Percentiles rank a stretch among this genome's conserved stretches.
phyloP scores from a whole-genome alignment of 2,113 vertebrate species.

The Recurvirostra avosetta region DNA sequence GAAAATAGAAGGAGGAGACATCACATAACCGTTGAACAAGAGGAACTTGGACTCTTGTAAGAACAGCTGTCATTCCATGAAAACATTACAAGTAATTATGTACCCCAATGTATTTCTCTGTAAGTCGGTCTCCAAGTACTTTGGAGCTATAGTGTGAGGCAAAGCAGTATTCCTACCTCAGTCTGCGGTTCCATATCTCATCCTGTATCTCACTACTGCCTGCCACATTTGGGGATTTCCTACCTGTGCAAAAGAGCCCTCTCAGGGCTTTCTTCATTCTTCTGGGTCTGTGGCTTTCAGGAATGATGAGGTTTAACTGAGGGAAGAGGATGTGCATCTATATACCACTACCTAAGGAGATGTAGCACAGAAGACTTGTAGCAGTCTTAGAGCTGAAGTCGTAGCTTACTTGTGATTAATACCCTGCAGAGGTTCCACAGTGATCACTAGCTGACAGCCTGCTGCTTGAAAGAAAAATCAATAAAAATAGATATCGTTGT shows the following conservation, averaged over 20 bases:
- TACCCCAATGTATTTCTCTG: not conserved
- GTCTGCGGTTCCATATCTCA: not conserved
- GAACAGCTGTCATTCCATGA: not conserved
- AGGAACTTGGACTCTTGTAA: not conserved
- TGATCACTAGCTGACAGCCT: not conserved
- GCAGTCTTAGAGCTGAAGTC: not conserved
- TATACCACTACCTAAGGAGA: not conserved
- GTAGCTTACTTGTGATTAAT: not conserved
- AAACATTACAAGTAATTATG: not conserved
- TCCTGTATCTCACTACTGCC: not conserved
- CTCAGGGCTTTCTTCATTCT: not conserved
- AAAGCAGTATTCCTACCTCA: not conserved
- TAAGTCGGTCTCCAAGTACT: not conserved
- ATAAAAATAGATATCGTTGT: not conserved
- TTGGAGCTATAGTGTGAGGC: not conserved
- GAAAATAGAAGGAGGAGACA: not conserved
- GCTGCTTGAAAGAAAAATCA: not conserved
- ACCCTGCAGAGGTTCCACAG: not conserved
- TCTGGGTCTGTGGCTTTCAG: not conserved
- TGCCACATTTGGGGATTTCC: not conserved
- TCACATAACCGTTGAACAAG: not conserved
- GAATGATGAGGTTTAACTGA: not conserved
- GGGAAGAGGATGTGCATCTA: not conserved
- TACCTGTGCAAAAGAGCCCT: not conserved
- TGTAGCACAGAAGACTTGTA: not conserved